Evolutionary conservation across 2,888 invertebrate genomes (phyloP), one percentile per base, ranked within the genome.

Genomic region (Chouioia cunea): DNA sequence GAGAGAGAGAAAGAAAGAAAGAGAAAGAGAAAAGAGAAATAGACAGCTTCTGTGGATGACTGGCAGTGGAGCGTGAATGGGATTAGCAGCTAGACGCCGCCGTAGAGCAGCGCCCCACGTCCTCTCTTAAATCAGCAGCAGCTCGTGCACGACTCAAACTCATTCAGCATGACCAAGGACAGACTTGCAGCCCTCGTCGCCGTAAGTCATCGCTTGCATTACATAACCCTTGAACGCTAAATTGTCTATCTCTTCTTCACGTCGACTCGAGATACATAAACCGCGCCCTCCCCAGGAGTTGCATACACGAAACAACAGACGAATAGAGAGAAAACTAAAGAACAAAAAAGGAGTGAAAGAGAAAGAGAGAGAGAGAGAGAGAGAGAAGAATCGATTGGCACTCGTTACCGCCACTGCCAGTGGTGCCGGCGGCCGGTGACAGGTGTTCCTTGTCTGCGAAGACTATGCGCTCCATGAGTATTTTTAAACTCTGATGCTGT

Each of bases 171-270:
- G 96, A 96, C 96, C 89, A 96, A 96, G 92, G 96, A 96, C 91
- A 95, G 96, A 93, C 93, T 96, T 91, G 95, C 95, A 90, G 96
- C 96, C 88, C 92, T 96, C 85, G 95, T 95, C 90, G 96, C 96
- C 92, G 95, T 94, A 89, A 92, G 93, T 83, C 16, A 18, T 50
- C 18, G 16, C n/a, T n/a, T n/a, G n/a, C 18, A 20, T 50, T 50
- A 18, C 50, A 50, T 50, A 18, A 20, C 36, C 36, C 36, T 36
- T 36, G 2, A 4, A 36, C n/a, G n/a, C n/a, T n/a, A n/a, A n/a
- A n/a, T n/a, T n/a, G n/a, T n/a, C n/a, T n/a, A n/a, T n/a, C n/a
- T n/a, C n/a, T n/a, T n/a, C n/a, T n/a, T n/a, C n/a, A n/a, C n/a
- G n/a, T n/a, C n/a, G n/a, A n/a, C n/a, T 46, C 65, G 14, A 43